A percentile compares a stretch with the other conserved stretches of the same genome.
These are phyloP conservation scores for Apoda limacodes DNA, from an alignment of 2,888 invertebrate species.

Conservation along the genomic window DNA sequence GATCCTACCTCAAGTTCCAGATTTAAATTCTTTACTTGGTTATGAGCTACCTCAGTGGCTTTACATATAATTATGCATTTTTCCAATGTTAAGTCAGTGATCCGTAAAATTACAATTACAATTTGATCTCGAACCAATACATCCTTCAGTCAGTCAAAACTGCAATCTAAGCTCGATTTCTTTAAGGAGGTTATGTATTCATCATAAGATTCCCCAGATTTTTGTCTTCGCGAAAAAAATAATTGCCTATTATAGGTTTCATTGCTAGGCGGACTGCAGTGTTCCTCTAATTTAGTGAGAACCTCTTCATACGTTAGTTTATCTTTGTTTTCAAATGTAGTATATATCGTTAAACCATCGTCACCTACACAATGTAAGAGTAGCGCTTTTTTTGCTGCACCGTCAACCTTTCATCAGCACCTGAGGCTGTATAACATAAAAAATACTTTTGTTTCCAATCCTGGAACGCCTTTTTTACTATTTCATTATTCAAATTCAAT, in stretches of 20 bases:
- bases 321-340: slow-evolving; percentile 4
- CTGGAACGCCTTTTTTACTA: background rate
- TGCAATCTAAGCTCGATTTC: slow-evolving; percentile 5
- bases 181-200: slow-evolving; percentile 2
- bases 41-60: slow-evolving; percentile 1
- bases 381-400: slow-evolving; percentile 3
- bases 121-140: slow-evolving; percentile 3
- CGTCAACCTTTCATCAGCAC: background rate
- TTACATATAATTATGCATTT: too few species aligned
- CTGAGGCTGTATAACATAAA: slow-evolving; percentile 1
- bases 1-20: too few species aligned
- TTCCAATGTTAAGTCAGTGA: too few species aligned
- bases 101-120: slow-evolving; percentile 2
- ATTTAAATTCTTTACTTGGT: background rate
- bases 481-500: background rate
- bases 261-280: slow-evolving; percentile 7
- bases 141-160: slow-evolving; percentile 2
- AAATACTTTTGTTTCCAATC: slow-evolving; percentile 4
- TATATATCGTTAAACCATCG: slow-evolving; percentile 2
- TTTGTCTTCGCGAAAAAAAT: slow-evolving; percentile 3
- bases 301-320: slow-evolving; percentile 1
- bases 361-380: slow-evolving; percentile 4
- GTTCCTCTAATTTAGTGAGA: slow-evolving; percentile 1
- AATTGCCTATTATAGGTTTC: slow-evolving; percentile 6
- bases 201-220: background rate